Percentiles rank a stretch among this genome's conserved stretches.
Evolutionary conservation across 2,113 vertebrate species (phyloP).

Genomic region (Halcyon senegalensis): DNA sequence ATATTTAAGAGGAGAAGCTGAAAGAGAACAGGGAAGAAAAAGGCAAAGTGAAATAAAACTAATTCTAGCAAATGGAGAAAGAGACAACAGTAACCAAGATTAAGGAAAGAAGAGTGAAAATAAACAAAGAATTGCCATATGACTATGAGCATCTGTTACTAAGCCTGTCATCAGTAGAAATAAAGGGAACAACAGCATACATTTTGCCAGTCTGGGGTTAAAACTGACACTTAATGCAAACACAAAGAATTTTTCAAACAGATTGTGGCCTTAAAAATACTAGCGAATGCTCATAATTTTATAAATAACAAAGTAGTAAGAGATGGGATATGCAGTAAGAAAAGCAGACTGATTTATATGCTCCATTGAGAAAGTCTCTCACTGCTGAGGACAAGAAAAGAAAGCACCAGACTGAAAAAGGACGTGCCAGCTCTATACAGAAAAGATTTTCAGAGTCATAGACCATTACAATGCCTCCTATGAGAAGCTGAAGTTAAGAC

Average conservation of each 20-base stretch:
- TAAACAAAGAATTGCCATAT: not conserved
- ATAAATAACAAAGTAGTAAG: not conserved
- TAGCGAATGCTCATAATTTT: not conserved
- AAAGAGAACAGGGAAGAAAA: not conserved
- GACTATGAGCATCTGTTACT: not conserved
- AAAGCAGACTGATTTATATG: not conserved
- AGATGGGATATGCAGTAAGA: not conserved
- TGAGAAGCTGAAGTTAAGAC: not conserved
- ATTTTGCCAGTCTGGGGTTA: not conserved
- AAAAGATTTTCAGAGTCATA: not conserved
- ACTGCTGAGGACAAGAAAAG: not conserved
- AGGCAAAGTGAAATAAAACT: not conserved
- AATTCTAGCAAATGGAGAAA: not conserved
- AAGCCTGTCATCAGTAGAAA: not conserved
- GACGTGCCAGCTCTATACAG: not conserved
- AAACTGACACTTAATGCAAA: rapidly evolving
- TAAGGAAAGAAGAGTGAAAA: not conserved
- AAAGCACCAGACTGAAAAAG: not conserved
- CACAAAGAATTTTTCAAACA: not conserved
- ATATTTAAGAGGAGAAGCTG: not conserved
- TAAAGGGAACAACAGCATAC: not conserved
- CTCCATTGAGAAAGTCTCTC: not conserved
- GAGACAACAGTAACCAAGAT: not conserved
- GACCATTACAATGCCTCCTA: not conserved
- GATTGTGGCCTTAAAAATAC: not conserved